A percentile compares a stretch with the other conserved stretches of the same genome.
Evolutionary conservation across 1,140 invertebrate genomes (phyloP).

Genomic region (Lepidurus packardi): DNA sequence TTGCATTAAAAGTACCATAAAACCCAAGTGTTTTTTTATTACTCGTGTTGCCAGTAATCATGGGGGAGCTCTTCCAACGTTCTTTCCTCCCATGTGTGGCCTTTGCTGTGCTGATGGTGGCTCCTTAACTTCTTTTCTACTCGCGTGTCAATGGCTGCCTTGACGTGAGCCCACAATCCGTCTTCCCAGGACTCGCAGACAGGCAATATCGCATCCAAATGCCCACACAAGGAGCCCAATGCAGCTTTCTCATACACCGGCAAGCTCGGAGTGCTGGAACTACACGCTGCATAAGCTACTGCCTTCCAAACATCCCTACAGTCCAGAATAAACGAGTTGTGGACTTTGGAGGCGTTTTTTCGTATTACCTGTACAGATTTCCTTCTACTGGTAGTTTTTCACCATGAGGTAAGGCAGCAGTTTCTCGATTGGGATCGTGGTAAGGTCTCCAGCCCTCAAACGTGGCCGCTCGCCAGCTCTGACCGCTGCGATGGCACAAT

Average conservation of each 20-base stretch:
- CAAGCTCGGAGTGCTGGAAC: conserved; percentile 54
- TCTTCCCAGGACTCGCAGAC: conserved; percentile 80
- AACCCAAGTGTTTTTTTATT: conserved; percentile 38
- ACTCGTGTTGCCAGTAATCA: conserved; percentile 71
- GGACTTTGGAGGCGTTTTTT: too few relatives aligned
- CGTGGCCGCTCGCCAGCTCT: conserved; percentile 81
- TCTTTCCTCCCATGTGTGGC: conserved; percentile 27
- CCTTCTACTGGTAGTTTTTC: conserved; percentile 60
- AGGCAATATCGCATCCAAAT: conserved; percentile 65
- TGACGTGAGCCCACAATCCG: conserved; percentile 80
- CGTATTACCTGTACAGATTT: conserved; percentile 58
- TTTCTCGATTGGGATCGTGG: conserved; percentile 70
- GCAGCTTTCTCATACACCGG: conserved; percentile 52
- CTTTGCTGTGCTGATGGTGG: conserved; percentile 38
- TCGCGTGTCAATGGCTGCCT: conserved; percentile 70
- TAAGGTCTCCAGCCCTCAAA: conserved; percentile 81
- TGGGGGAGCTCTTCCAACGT: conserved; percentile 54
- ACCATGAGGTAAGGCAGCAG: not conserved
- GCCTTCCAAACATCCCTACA: conserved; percentile 82
- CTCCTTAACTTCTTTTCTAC: conserved; percentile 69
- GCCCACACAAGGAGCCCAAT: conserved; percentile 74
- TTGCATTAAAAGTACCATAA: not conserved
- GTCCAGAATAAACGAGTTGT: not conserved
- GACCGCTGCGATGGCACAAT: conserved; percentile 74
- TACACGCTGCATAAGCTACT: conserved; percentile 59